These are phyloP conservation scores for Chironomus striatipennis DNA, from an alignment of 1,140 invertebrate species.

Conservation along the genomic window DNA sequence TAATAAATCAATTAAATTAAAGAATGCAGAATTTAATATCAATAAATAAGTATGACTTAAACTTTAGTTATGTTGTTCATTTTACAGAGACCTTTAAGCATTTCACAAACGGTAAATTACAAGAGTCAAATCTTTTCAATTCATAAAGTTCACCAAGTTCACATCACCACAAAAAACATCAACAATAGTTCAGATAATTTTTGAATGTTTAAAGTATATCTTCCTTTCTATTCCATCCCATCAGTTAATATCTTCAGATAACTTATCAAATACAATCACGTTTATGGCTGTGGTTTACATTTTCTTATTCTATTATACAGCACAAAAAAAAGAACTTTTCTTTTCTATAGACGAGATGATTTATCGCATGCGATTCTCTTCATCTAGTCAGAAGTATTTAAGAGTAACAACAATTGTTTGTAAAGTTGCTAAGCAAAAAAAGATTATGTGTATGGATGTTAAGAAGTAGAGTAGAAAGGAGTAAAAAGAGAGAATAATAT, in stretches of 20 bases:
- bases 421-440: not conserved
- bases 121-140: too few relatives aligned
- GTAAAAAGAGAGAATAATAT: not conserved
- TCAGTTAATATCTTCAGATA: not conserved
- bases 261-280: conserved; percentile 7
- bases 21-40: too few relatives aligned
- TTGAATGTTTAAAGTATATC: too few relatives aligned
- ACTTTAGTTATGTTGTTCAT: too few relatives aligned
- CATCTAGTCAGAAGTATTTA: not conserved
- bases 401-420: not conserved
- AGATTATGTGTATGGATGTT: not conserved
- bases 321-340: not conserved
- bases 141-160: too few relatives aligned
- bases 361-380: not conserved
- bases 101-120: too few relatives aligned
- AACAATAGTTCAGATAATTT: too few relatives aligned
- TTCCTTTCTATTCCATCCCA: too few relatives aligned
- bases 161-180: too few relatives aligned
- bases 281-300: not conserved
- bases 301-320: not conserved
- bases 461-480: not conserved
- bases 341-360: not conserved
- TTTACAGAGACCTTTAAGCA: too few relatives aligned
- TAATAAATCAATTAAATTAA: too few relatives aligned
- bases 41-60: too few relatives aligned